These are phyloP conservation scores for Cathartes aura DNA, from an alignment of 2,113 vertebrate genomes.

Conservation along the genomic window DNA sequence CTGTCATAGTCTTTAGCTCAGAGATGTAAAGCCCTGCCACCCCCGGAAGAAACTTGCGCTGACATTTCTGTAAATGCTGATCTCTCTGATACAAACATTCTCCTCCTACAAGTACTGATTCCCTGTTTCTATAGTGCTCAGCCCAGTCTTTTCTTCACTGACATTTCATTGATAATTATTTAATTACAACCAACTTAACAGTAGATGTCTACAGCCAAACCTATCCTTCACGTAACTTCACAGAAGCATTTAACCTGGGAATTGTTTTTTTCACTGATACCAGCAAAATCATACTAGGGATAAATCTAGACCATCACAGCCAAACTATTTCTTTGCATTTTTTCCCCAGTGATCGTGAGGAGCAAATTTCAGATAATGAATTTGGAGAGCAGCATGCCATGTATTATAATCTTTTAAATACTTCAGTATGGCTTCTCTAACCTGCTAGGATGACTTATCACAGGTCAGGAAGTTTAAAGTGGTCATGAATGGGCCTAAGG, in stretches of 20 bases:
- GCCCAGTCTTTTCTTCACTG: background rate
- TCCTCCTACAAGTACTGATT: background rate
- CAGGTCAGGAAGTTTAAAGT: background rate
- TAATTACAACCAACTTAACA: background rate
- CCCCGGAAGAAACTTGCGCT: background rate
- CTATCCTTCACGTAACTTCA: background rate
- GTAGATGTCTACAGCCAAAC: background rate
- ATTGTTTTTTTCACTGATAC: background rate
- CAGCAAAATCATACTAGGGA: background rate
- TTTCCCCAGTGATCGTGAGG: accelerated
- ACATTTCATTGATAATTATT: background rate
- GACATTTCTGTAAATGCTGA: background rate
- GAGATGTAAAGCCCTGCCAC: background rate
- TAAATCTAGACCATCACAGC: background rate
- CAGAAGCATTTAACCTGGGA: background rate
- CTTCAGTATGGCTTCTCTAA: background rate
- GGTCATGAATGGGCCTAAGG: background rate
- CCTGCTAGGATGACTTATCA: background rate
- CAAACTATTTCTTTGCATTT: background rate
- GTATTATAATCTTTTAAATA: background rate
- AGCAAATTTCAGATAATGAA: background rate
- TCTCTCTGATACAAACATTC: background rate
- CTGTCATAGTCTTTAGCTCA: background rate
- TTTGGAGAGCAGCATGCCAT: background rate
- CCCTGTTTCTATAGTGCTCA: background rate